Evolutionary conservation across 2,888 invertebrate species (phyloP).

Genomic region (Linnaemya tessellans): DNA sequence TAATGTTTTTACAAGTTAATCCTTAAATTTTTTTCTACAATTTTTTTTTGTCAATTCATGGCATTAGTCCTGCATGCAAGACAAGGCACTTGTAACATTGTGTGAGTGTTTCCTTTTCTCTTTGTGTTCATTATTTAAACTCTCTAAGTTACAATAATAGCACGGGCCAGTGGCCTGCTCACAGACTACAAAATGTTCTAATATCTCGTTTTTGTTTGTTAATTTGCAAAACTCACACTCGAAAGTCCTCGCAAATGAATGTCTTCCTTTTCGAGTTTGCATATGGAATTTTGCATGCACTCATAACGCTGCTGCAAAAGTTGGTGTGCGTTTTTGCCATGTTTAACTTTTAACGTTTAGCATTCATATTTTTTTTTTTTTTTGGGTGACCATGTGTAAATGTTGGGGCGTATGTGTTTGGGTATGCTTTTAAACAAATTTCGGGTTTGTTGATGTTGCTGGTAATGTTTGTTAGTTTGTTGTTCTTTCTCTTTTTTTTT

Average conservation of each 20-base stretch:
- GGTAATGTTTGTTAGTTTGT: conserved; percentile 10
- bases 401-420: background rate
- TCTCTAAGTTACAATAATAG: background rate
- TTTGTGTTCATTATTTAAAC: background rate
- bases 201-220: conserved; percentile 7
- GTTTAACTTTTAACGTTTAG: conserved; percentile 46
- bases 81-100: background rate
- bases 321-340: conserved; percentile 36
- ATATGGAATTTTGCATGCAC: conserved; percentile 51
- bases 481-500: background rate
- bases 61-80: background rate
- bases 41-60: background rate
- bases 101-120: conserved; percentile 15
- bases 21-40: conserved; percentile 21
- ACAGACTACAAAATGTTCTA: conserved; percentile 16
- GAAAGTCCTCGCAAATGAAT: conserved; percentile 39
- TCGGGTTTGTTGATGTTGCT: conserved; percentile 41
- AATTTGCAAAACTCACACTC: conserved; percentile 6
- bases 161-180: background rate
- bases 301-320: conserved; percentile 3
- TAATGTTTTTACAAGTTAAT: conserved; percentile 60
- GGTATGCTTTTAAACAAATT: conserved; percentile 3
- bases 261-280: conserved; percentile 58
- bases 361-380: conserved; percentile 52
- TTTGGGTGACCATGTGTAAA: conserved; percentile 22